These are phyloP conservation scores for Myodes glareolus DNA, from an alignment of 2,113 vertebrate genomes.

Conservation along the genomic window DNA sequence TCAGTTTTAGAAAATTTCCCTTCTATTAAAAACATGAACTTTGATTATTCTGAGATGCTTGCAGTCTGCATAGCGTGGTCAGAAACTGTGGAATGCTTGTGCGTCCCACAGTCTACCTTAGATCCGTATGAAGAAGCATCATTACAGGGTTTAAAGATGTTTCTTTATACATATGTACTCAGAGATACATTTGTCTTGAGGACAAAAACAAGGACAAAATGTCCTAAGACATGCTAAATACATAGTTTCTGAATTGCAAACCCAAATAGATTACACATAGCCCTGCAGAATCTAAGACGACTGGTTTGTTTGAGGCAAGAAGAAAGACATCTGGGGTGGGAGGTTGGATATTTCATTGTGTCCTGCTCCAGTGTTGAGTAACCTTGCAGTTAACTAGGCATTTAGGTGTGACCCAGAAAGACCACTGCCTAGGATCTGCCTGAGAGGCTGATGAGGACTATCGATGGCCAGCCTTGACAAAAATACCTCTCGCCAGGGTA, in stretches of 20 bases:
- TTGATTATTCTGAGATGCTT: constrained; percentile 76
- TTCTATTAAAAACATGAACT: constrained; percentile 82
- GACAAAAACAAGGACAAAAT: constrained; percentile 79
- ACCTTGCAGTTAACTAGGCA: constrained; percentile 84
- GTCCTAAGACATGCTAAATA: constrained; percentile 84
- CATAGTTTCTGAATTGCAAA: constrained; percentile 85
- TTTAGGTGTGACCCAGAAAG: constrained; percentile 82
- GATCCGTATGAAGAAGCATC: constrained; percentile 75
- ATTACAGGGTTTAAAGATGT: constrained; percentile 74
- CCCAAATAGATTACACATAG: constrained; percentile 83
- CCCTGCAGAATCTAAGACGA: constrained; percentile 84
- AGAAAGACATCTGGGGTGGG: constrained; percentile 74
- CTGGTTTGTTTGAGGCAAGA: constrained; percentile 82
- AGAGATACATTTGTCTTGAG: constrained; percentile 74
- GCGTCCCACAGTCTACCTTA: constrained; percentile 71
- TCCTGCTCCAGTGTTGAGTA: constrained; percentile 80
- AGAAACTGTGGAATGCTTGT: constrained; percentile 71
- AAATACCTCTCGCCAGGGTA: too few species aligned
- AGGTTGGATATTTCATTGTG: constrained; percentile 75
- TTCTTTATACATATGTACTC: constrained; percentile 64
- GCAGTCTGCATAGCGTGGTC: constrained; percentile 71
- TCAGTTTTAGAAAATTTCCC: constrained; percentile 74
- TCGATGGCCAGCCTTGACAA: too few species aligned
- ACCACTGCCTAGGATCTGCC: constrained; percentile 78
- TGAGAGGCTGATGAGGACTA: constrained; percentile 64